Base-by-base conservation (phyloP, 1,140 invertebrate genomes). In the Zaprionus ornatus region DNA sequence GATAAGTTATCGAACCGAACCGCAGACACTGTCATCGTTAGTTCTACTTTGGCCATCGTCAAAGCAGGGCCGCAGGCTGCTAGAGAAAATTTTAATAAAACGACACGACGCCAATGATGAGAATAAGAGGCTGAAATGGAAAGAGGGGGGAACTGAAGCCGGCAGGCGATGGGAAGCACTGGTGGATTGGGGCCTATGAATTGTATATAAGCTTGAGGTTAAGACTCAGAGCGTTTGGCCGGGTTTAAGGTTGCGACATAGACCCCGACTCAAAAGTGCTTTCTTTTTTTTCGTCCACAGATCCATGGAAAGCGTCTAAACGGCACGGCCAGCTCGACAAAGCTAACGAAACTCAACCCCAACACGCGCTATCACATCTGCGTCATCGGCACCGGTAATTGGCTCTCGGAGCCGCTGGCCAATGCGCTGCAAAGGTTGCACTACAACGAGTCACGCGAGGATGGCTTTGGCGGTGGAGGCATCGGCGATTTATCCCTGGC, bases 281-380 rank as follows among this genome's bases (percentile, higher is more conserved):
- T 77, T 73, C 79, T 85, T 85, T 90, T 76, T 79, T n/a, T n/a
- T n/a, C n/a, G n/a, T 88, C 81, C 66, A 63, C 93, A 97, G 96
- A 94, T 96, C 70, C 94, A 95, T 59, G 95, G 95, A 2, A 96
- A 95, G 92, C 93, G 95, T 61, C 91, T 97, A 61, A 95, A 96
- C 84, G 93, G 95, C 13, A 94, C 94, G 29, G 94, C 95, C 1
- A 94, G 96, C 76, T 96, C 95, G 1, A 95, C 96, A 35, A 95
- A 95, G 91, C 93, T 98, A 50, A 94, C 94, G 23, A 95, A 95
- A 80, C 93, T 98, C 59, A 94, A 94, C 61, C 95, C 97, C 1
- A 96, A 96, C 84, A 96, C 96, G 0, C 94, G 95, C 62, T 98
- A 98, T 93, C 94, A 95, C 60, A 96, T 98, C 78, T 98, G 97